Conservation (phyloP, 2,113 vertebrate genomes). For the Sinocyclocheilus anshuiensis region DNA sequence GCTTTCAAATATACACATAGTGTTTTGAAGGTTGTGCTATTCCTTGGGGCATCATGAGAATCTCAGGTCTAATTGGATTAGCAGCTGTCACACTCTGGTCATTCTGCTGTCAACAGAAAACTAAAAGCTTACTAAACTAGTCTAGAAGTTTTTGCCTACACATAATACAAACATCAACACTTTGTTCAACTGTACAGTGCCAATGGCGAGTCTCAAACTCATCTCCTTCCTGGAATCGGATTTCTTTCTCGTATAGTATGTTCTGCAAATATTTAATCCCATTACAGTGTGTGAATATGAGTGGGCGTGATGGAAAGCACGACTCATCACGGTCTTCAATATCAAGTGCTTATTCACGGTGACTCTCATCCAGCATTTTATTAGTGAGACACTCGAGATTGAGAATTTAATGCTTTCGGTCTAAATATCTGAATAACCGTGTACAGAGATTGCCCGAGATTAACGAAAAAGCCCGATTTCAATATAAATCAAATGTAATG, state of each 20-base stretch:
- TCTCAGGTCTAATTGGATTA: slow-evolving; percentile 32
- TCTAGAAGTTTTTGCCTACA: neutral
- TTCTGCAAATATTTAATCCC: slow-evolving; percentile 35
- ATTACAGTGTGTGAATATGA: slow-evolving; percentile 1
- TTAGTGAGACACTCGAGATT: neutral
- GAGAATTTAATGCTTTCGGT: neutral
- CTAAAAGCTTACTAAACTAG: neutral
- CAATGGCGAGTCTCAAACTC: neutral
- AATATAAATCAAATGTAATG: neutral
- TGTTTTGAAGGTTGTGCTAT: neutral
- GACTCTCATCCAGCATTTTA: neutral
- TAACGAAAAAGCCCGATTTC: no score
- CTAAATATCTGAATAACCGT: neutral
- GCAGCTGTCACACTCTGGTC: neutral
- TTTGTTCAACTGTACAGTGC: neutral
- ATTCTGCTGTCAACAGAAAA: neutral
- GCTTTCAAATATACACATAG: neutral
- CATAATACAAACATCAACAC: neutral
- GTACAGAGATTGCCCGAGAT: neutral
- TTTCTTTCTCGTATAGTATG: neutral
- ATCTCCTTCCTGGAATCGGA: neutral
- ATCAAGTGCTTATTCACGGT: neutral
- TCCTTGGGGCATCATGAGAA: neutral
- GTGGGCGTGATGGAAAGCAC: slow-evolving; percentile 22
- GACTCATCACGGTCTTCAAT: neutral